Evolutionary conservation across 2,888 invertebrate species (phyloP).

Genomic region (Teleiodes luculella): DNA sequence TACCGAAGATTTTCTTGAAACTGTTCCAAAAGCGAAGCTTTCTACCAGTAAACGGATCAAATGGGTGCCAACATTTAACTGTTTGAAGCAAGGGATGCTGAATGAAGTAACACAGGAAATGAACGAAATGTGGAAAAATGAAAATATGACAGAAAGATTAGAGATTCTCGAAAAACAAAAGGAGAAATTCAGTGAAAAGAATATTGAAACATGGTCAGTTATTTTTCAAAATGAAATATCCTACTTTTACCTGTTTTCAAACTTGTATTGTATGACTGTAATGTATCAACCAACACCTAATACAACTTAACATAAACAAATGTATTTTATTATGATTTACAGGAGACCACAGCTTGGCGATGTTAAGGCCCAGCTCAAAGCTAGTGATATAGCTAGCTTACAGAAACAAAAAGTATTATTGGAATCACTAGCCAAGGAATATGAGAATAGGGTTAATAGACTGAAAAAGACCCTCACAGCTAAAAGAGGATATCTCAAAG

Average conservation of each 20-base stretch:
- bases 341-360: constrained; percentile 67
- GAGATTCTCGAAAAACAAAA: constrained; percentile 61
- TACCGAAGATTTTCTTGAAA: constrained; percentile 68
- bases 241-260: too few species aligned
- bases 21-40: constrained; percentile 61
- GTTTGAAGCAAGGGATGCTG: constrained; percentile 59
- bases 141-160: constrained; percentile 61
- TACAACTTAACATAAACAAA: too few species aligned
- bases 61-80: constrained; percentile 69
- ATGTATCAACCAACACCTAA: too few species aligned
- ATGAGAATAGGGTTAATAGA: constrained; percentile 57
- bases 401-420: constrained; percentile 57
- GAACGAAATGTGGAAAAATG: constrained; percentile 66
- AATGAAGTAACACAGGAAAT: constrained; percentile 66
- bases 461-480: constrained; percentile 58
- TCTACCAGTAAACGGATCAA: constrained; percentile 44
- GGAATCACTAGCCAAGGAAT: constrained; percentile 59
- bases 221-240: background rate
- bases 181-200: constrained; percentile 54
- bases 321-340: constrained; percentile 22
- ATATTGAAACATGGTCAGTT: constrained; percentile 27
- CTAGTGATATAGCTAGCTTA: constrained; percentile 56
- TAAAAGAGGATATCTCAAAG: constrained; percentile 64
- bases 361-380: constrained; percentile 58
- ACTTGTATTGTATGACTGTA: too few species aligned